A percentile compares a stretch with the other conserved stretches of the same genome.
Evolutionary conservation across 2,797 vertebrate genomes (phyloP).

Genomic region (Pyrocephalus nanus): DNA sequence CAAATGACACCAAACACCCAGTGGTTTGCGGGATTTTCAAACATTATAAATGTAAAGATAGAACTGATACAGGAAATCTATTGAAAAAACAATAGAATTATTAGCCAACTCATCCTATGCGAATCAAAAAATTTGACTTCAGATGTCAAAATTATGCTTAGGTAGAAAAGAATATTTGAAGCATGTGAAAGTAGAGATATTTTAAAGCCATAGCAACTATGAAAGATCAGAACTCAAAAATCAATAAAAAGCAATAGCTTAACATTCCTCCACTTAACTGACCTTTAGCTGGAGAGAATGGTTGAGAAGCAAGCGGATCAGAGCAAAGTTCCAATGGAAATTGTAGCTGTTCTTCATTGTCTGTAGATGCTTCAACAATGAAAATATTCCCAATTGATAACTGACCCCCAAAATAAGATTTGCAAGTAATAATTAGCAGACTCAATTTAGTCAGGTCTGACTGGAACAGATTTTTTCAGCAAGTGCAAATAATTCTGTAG

Average conservation of each 20-base stretch:
- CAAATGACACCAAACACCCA: not conserved
- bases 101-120: not conserved
- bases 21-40: not conserved
- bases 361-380: slow-evolving; percentile 78
- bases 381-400: not conserved
- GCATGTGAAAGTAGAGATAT: not conserved
- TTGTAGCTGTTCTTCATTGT: slow-evolving; percentile 94
- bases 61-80: not conserved
- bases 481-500: not conserved
- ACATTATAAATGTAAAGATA: not conserved
- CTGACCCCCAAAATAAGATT: not conserved
- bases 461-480: not conserved
- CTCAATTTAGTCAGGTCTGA: not conserved
- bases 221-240: not conserved
- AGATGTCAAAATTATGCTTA: not conserved
- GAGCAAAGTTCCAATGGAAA: slow-evolving; percentile 92
- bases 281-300: slow-evolving; percentile 85
- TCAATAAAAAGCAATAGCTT: not conserved
- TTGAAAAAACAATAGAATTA: not conserved
- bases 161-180: not conserved
- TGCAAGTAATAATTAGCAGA: not conserved
- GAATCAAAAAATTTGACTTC: not conserved
- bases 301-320: slow-evolving; percentile 81
- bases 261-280: slow-evolving; percentile 36
- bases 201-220: not conserved